Percentiles rank a stretch among this genome's conserved stretches.
These are phyloP conservation scores for Syngnathus typhle DNA, from an alignment of 2,113 vertebrate species.

Conservation along the genomic window DNA sequence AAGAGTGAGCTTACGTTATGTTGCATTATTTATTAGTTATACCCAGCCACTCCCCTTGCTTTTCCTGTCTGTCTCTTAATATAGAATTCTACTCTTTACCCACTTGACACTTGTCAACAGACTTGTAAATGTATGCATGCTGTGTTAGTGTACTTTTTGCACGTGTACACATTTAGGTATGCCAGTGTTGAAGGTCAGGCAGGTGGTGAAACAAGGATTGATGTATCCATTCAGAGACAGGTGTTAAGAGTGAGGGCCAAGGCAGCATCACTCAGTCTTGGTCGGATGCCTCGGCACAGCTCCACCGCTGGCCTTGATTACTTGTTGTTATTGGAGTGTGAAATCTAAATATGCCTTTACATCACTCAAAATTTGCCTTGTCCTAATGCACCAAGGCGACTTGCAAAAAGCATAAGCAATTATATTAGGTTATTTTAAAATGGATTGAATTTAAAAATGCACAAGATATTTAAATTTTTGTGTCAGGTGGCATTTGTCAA, in stretches of 20 bases:
- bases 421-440: conserved; percentile 1
- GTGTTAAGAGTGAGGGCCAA: conserved; percentile 64
- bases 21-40: conserved; percentile 50
- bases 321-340: conserved; percentile 71
- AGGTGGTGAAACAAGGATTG: conserved; percentile 73
- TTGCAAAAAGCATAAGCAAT: conserved; percentile 21
- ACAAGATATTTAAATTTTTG: background rate
- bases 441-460: conserved; percentile 15
- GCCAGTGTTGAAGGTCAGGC: conserved; percentile 54
- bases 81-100: conserved; percentile 28
- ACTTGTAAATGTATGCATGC: conserved; percentile 26
- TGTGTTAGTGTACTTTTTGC: conserved; percentile 9
- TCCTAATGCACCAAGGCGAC: conserved; percentile 30
- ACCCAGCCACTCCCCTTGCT: conserved; percentile 20
- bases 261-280: conserved; percentile 50
- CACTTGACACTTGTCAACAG: conserved; percentile 30
- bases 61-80: conserved; percentile 24
- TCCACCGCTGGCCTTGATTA: conserved; percentile 61
- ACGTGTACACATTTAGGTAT: conserved; percentile 22
- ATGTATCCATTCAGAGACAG: conserved; percentile 72
- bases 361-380: conserved; percentile 62
- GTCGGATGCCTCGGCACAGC: conserved; percentile 54
- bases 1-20: conserved; percentile 43
- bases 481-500: conserved; percentile 1
- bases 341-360: conserved; percentile 72